Evolutionary conservation across 2,888 invertebrate species (phyloP), one percentile per base, ranked within the genome.

Genomic region (Tenthredo livida): DNA sequence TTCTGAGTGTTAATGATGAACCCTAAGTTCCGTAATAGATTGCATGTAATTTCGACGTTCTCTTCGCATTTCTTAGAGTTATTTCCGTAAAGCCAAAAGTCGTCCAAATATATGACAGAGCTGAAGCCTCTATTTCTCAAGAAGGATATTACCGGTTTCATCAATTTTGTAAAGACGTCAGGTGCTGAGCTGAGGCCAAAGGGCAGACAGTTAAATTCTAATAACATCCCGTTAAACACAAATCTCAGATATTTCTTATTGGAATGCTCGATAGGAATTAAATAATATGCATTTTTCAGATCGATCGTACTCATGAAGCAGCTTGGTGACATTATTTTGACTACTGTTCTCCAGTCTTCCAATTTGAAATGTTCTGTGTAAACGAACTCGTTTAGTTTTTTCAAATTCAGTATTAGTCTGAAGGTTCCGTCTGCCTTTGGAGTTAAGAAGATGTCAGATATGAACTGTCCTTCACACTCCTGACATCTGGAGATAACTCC

Each of bases 61-160:
- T 12, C 7, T 21, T 29, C 12, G 29, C 25, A 21, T 21, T 4
- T 7, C 25, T 17, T 50, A 40, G 47, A 73, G 15, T 78, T 84
- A n/a, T 84, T 50, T 0, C 85, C 86, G 10, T 85, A 21, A 4
- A 85, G n/a, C 9, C 86, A 67, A 10, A 88, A 33, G 85, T 87
- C 86, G 40, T 88, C 88, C 15, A 85, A 17, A 61, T 84, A 86
- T 10, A 83, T 80, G 3, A 85, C 83, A 21, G 54, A 87, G 0
- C 84, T 21, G 0, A 72, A 54, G 1, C 84, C 87, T 70, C 37
- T 29, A 15, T n/a, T 21, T 12, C 86, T 61, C 4, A 84, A 61
- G 17, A 21, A 17, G 33, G n/a, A 17, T 1, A 84, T 54, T 1
- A 88, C 85, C 29, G 86, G 87, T 12, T 87, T 87, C 61, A 87